Evolutionary conservation across 2,797 vertebrate genomes (phyloP).

Genomic region (Coreius guichenoti): DNA sequence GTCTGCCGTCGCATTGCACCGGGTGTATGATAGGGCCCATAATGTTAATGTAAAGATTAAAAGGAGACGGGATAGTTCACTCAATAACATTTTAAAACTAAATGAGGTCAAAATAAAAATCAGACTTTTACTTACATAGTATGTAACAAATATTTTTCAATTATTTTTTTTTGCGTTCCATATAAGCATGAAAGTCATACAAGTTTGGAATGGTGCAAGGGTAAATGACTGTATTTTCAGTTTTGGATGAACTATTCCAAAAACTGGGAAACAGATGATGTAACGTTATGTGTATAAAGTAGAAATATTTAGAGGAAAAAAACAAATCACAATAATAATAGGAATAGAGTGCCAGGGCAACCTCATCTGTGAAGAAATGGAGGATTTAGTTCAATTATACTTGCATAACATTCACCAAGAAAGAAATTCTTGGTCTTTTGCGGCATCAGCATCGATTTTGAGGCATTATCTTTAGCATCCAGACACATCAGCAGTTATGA

Average conservation of each 20-base stretch:
- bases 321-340: background rate
- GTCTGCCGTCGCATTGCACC: too few relatives aligned
- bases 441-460: background rate
- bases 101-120: background rate
- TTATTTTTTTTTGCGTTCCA: background rate
- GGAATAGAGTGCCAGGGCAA: background rate
- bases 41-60: too few relatives aligned
- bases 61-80: background rate
- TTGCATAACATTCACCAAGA: background rate
- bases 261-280: background rate
- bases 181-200: too few relatives aligned
- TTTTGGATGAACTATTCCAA: background rate
- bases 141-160: background rate
- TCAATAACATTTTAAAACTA: background rate
- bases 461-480: constrained; percentile 17
- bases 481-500: background rate
- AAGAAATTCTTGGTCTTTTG: background rate
- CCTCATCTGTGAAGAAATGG: background rate
- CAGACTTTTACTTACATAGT: background rate
- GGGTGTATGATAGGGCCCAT: too few relatives aligned
- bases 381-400: background rate
- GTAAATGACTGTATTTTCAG: background rate
- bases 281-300: background rate
- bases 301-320: background rate
- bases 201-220: background rate